Percentiles rank a stretch among this genome's conserved stretches.
phyloP scores from a whole-genome alignment of 2,797 vertebrate genomes.

The Phalanger gymnotis region DNA sequence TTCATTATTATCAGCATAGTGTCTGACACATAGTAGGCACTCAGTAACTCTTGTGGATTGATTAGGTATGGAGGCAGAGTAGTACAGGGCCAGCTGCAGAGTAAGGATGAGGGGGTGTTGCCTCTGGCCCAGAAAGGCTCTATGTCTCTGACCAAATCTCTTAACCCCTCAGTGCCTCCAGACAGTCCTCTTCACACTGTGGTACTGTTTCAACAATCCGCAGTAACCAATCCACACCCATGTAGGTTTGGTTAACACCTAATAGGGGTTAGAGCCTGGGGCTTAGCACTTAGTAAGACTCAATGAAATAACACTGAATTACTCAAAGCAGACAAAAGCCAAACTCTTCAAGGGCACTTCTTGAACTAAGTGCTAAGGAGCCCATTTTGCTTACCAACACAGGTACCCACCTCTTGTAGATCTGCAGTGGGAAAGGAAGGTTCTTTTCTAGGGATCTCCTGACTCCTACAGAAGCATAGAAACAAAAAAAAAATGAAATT shows the following conservation, averaged over 20 bases:
- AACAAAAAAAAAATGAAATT: neutral
- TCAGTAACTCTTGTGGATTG: neutral
- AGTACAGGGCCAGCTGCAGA: neutral
- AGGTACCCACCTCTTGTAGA: too few species aligned
- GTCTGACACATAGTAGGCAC: neutral
- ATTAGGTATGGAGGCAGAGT: neutral
- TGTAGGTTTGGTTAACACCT: too few species aligned
- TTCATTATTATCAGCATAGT: neutral
- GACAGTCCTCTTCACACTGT: neutral
- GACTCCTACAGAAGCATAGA: neutral
- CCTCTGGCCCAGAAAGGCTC: neutral
- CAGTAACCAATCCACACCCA: too few species aligned
- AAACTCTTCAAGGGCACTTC: too few species aligned
- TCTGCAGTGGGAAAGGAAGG: neutral
- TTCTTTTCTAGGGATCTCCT: neutral
- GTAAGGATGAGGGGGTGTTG: neutral
- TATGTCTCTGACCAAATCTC: neutral
- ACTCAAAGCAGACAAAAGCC: too few species aligned
- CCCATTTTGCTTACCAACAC: too few species aligned
- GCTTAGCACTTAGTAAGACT: too few species aligned
- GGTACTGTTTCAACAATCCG: too few species aligned
- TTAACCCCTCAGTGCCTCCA: neutral
- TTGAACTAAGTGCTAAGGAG: too few species aligned
- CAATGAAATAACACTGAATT: too few species aligned
- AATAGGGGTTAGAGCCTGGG: too few species aligned